phyloP scores from a whole-genome alignment of 2,797 vertebrate species.

The Nannoperca obscura region DNA sequence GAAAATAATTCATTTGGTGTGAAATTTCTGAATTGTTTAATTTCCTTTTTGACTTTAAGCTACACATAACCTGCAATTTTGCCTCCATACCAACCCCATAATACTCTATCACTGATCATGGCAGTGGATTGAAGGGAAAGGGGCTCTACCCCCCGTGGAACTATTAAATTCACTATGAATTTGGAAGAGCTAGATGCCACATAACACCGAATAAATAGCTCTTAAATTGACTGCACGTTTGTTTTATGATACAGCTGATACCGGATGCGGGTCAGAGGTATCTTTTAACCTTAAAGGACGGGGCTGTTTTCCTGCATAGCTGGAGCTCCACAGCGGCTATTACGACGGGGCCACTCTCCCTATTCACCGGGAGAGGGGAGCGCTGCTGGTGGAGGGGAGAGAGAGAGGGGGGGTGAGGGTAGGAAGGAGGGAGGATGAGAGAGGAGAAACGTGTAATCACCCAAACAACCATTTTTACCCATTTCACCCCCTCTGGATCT shows the following conservation, averaged over 20 bases:
- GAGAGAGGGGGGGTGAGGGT: constrained; percentile 33
- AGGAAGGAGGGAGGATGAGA: constrained; percentile 38
- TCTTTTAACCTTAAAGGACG: constrained; percentile 42
- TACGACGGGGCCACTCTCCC: constrained; percentile 61
- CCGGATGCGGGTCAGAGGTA: constrained; percentile 53
- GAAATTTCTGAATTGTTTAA: constrained; percentile 24
- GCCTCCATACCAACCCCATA: neutral
- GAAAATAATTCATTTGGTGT: constrained; percentile 64
- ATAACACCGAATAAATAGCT: constrained; percentile 5
- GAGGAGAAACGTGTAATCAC: constrained; percentile 76
- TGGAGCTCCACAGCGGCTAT: constrained; percentile 57
- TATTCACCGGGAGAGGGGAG: constrained; percentile 62
- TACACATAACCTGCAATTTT: too few relatives aligned
- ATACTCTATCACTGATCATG: neutral
- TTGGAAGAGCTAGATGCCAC: neutral
- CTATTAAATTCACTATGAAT: neutral
- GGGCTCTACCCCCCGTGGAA: neutral
- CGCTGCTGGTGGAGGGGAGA: constrained; percentile 31
- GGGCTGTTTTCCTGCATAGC: constrained; percentile 54
- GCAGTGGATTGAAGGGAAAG: neutral
- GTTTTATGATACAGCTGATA: constrained; percentile 44
- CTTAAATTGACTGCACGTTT: constrained; percentile 31
- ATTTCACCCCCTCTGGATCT: constrained; percentile 77
- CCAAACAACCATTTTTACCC: constrained; percentile 80
- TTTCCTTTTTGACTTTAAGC: neutral